A percentile compares a stretch with the other conserved stretches of the same genome.
These are phyloP conservation scores for Psammodynastes pulverulentus DNA, from an alignment of 2,113 vertebrate genomes.

Conservation along the genomic window DNA sequence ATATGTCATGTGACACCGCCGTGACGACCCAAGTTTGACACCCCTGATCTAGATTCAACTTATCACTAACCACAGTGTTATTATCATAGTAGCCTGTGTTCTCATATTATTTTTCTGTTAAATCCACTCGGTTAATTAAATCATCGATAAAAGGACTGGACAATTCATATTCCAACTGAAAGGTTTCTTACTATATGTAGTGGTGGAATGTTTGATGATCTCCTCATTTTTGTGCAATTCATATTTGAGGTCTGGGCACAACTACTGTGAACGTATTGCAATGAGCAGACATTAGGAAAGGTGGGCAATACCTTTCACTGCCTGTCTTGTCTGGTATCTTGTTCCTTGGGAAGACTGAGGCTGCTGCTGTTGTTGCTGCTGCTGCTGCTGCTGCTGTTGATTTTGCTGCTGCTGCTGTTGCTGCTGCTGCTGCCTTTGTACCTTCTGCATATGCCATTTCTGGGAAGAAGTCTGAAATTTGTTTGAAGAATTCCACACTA, in stretches of 20 bases:
- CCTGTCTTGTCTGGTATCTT: conserved; percentile 95
- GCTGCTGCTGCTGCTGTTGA: conserved; percentile 82
- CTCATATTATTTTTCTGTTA: background rate
- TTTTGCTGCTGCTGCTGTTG: conserved; percentile 80
- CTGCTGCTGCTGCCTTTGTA: conserved; percentile 81
- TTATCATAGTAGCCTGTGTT: background rate
- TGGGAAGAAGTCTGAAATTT: conserved; percentile 95
- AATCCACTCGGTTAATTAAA: background rate
- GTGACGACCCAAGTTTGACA: too few species aligned
- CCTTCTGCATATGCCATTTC: conserved; percentile 96
- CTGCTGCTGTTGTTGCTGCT: conserved; percentile 68
- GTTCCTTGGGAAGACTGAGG: conserved; percentile 86
- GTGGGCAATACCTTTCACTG: conserved; percentile 85
- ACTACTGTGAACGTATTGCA: conserved; percentile 36
- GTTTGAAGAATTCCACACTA: conserved; percentile 91
- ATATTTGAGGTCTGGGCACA: conserved; percentile 24
- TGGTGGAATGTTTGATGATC: conserved; percentile 2
- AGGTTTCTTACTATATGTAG: conserved; percentile 22
- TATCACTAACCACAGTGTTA: background rate
- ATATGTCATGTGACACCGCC: too few species aligned
- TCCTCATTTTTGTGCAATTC: conserved; percentile 34
- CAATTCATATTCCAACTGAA: background rate
- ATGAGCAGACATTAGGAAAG: conserved; percentile 38
- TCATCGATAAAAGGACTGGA: background rate
- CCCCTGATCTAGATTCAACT: background rate